phyloP scores from a whole-genome alignment of 2,113 vertebrate genomes.

The Hepsetus odoe region DNA sequence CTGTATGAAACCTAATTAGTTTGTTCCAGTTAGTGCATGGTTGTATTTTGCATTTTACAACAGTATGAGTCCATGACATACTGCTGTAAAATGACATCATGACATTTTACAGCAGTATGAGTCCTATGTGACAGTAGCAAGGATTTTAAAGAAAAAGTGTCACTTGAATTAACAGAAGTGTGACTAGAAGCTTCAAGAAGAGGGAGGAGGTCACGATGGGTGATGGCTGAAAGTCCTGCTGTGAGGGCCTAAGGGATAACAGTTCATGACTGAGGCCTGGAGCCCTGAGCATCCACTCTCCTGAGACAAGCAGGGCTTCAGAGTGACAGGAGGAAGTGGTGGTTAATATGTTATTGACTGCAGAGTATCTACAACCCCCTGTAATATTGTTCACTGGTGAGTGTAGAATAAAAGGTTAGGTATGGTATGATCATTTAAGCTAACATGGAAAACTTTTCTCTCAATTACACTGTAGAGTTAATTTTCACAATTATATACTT shows the following conservation, averaged over 20 bases:
- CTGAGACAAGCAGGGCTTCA: not conserved
- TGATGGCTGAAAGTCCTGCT: slow-evolving; percentile 9
- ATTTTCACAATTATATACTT: not conserved
- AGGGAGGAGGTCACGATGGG: not conserved
- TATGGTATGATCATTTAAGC: not conserved
- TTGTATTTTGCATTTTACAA: not conserved
- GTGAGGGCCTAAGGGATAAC: slow-evolving; percentile 31
- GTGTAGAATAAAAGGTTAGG: slow-evolving; percentile 1
- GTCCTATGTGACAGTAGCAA: not conserved
- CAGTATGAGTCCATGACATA: not conserved
- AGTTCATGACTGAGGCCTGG: slow-evolving; percentile 7
- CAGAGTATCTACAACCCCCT: slow-evolving; percentile 16
- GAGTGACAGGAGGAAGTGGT: slow-evolving; percentile 43
- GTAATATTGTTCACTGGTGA: slow-evolving; percentile 19
- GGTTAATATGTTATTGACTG: slow-evolving; percentile 48
- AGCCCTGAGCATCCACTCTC: not conserved
- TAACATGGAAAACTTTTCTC: not conserved
- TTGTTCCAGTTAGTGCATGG: no score
- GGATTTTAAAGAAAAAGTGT: not conserved
- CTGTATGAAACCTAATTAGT: not conserved
- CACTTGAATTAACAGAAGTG: not conserved
- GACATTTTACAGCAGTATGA: not conserved
- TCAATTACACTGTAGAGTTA: no score
- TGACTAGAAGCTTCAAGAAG: not conserved
- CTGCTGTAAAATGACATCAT: not conserved